Conservation (phyloP, 2,888 invertebrate species). For the Adineta ricciae region DNA sequence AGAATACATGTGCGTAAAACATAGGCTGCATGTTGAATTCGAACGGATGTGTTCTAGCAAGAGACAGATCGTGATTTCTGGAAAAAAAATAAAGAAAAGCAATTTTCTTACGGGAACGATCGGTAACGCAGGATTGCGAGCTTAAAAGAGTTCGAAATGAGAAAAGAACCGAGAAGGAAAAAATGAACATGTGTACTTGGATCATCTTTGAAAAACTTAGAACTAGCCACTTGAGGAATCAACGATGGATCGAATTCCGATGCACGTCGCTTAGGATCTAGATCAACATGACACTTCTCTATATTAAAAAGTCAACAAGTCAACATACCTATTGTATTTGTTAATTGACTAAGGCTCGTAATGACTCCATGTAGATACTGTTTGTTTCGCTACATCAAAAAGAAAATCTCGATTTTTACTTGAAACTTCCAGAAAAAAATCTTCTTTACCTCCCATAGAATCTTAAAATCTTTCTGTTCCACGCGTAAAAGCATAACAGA, state of each 20-base stretch:
- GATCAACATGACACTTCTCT: neutral
- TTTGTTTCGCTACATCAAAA: slow-evolving; percentile 19
- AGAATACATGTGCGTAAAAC: slow-evolving; percentile 62
- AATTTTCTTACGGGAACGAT: slow-evolving; percentile 40
- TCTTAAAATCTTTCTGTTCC: slow-evolving; percentile 65
- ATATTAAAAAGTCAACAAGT: no score
- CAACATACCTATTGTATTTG: neutral
- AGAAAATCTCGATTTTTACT: neutral
- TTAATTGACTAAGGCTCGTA: slow-evolving; percentile 24
- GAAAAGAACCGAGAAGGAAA: no score
- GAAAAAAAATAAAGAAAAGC: neutral
- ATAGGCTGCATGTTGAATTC: slow-evolving; percentile 62
- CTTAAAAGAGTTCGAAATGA: neutral
- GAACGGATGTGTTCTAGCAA: slow-evolving; percentile 55
- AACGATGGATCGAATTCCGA: slow-evolving; percentile 32
- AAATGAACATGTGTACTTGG: slow-evolving; percentile 14
- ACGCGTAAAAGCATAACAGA: slow-evolving; percentile 66
- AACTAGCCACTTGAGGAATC: slow-evolving; percentile 12
- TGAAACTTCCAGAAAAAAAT: neutral
- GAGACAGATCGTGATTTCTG: neutral
- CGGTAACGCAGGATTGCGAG: slow-evolving; percentile 42
- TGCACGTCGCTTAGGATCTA: slow-evolving; percentile 29
- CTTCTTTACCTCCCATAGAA: slow-evolving; percentile 64
- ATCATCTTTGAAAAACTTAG: slow-evolving; percentile 5
- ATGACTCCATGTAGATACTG: slow-evolving; percentile 32